Evolutionary conservation across 2,113 vertebrate genomes (phyloP), one percentile per base, ranked within the genome.

Genomic region (Salminus brasiliensis): DNA sequence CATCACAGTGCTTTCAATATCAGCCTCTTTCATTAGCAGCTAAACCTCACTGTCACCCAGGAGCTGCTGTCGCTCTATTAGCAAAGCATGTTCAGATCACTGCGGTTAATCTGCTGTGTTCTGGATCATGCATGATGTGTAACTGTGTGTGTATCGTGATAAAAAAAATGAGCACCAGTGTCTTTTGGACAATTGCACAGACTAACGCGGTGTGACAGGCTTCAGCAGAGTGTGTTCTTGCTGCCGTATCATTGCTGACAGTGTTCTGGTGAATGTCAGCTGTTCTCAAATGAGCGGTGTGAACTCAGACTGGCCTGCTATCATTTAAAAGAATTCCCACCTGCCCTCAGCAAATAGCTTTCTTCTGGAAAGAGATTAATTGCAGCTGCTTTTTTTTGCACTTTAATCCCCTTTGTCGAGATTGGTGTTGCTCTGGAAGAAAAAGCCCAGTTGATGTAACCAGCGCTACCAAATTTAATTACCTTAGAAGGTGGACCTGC

Each of bases 351-450:
- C 72, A 74, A 74, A 74, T 45, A 76, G 67, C 57, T 81, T 67
- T 84, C 74, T 57, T 60, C 49, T 72, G 43, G 68, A 79, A 84
- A 80, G 30, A 39, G 52, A 65, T 71, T 75, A 78, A 81, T 81
- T 78, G 74, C 53, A 78, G 41, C 70, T 39, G 74, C 3, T 16
- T 70, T 81, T 78, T 81, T 76, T 52, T 66, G 69, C 72, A 60
- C 21, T 53, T 45, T 76, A 81, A 85, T 85, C 55, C 43, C 71
- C 25, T 76, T 79, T 85, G 83, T 81, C 67, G 47, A 74, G 74
- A 72, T 34, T 72, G 76, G 78, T 81, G 72, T 72, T 79, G 27
- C 53, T 30, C 60, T 74, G n/a, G 21, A 76, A 73, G 67, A 78
- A 43, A 74, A 69, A 63, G 32, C 52, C 43, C 57, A 65, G 71